A percentile compares a stretch with the other conserved stretches of the same genome.
These are phyloP conservation scores for Allygus modestus DNA, from an alignment of 2,888 invertebrate genomes.

Conservation along the genomic window DNA sequence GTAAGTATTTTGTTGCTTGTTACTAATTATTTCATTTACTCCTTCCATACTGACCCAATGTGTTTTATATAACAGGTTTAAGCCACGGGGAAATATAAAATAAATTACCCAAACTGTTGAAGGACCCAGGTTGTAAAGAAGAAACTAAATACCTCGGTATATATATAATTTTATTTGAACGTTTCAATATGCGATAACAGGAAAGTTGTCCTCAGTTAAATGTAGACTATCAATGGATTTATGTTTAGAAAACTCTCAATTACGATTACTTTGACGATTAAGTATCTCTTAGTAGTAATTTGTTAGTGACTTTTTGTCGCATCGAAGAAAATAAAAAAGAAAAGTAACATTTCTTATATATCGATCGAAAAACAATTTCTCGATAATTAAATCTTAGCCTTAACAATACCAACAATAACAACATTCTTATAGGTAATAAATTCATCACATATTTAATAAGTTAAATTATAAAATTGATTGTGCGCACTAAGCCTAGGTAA, in stretches of 20 bases:
- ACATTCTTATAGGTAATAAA: constrained; percentile 58
- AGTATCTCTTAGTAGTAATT: constrained; percentile 16
- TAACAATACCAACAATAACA: constrained; percentile 60
- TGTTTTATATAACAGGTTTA: no score
- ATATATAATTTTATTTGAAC: constrained; percentile 57
- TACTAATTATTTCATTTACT: no score
- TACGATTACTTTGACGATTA: background rate
- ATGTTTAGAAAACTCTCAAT: constrained; percentile 36
- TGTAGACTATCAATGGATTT: constrained; percentile 33
- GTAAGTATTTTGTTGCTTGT: no score
- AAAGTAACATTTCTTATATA: constrained; percentile 9
- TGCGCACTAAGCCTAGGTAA: constrained; percentile 55
- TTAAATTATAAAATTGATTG: constrained; percentile 57
- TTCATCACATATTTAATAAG: constrained; percentile 56
- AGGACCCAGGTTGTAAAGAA: background rate
- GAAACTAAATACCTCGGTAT: background rate
- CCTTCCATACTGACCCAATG: no score
- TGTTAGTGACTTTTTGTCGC: constrained; percentile 12
- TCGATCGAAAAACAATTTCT: constrained; percentile 10
- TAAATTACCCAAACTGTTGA: no score
- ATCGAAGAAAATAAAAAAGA: background rate
- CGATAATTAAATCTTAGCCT: constrained; percentile 25
- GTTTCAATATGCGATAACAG: constrained; percentile 58
- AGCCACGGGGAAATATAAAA: no score
- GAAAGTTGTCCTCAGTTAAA: constrained; percentile 49